Base-by-base conservation (phyloP, 2,113 vertebrate species). In the Indicator indicator region DNA sequence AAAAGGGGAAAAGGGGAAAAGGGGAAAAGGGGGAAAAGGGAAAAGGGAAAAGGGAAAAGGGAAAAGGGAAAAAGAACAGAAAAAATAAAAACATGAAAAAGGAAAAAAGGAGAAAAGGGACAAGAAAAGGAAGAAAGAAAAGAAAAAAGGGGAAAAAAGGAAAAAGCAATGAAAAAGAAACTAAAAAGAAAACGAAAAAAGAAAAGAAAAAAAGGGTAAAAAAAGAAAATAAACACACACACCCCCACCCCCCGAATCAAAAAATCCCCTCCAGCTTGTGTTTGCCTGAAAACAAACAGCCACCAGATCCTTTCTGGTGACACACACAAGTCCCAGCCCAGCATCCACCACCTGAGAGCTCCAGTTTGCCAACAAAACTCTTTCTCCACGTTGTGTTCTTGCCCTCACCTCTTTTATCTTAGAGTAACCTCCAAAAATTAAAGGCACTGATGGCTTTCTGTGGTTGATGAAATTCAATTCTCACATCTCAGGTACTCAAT, bases 381-480 rank as follows among this genome's bases (percentile, higher is more conserved):
- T 56, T 70, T 44, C 24, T 52, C 30, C 38, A 16, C 26, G 7
- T 50, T 55, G 10, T 18, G 10, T 54, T 86, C 58, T 84, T 62
- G n/a, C 20, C 44, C 13, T 81, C 50, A 16, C 32, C 68, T 36
- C 65, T 89, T 93, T 77, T 77, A 67, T 74, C 74, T 86, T 83
- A 75, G 42, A 54, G n/a, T 36, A 84, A 70, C 24, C 44, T 80
- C 33, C 73, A 79, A 72, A 64, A 71, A 58, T 55, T 48, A 91
- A 86, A 70, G 21, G 30, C 58, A 44, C 60, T 62, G 13, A 55
- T 77, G 36, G 12, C 15, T 81, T 88, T 48, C 44, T 42, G 11
- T 21, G 36, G 64, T 59, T 86, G 83, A 82, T 76, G 32, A 95
- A 91, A 94, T 81, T 63, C 55, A 91, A 78, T 96, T 90, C 67